phyloP scores from a whole-genome alignment of 2,113 vertebrate genomes.

The Equus przewalskii region DNA sequence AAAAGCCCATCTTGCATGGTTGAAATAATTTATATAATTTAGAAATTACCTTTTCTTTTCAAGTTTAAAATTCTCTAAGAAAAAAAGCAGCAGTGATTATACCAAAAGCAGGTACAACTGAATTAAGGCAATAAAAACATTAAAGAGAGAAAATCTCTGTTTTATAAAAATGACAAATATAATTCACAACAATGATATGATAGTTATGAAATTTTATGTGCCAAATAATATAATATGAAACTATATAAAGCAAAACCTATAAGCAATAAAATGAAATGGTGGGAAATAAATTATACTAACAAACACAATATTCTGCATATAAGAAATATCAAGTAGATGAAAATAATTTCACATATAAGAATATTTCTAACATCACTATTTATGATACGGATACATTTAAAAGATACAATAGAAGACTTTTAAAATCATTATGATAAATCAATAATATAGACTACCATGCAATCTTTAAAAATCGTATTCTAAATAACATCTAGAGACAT shows the following conservation, averaged over 20 bases:
- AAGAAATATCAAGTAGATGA: constrained; percentile 46
- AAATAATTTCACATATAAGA: constrained; percentile 51
- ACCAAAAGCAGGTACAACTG: constrained; percentile 44
- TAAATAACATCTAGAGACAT: constrained; percentile 27
- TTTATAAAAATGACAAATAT: constrained; percentile 67
- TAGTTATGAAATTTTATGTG: constrained; percentile 69
- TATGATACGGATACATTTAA: constrained; percentile 33
- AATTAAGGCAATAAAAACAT: constrained; percentile 39
- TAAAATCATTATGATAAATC: constrained; percentile 46
- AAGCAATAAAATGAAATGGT: constrained; percentile 61
- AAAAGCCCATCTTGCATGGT: constrained; percentile 16
- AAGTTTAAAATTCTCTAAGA: constrained; percentile 28
- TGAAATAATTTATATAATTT: constrained; percentile 64
- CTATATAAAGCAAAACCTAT: constrained; percentile 69
- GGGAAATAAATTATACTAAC: constrained; percentile 70
- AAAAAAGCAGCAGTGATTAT: neutral
- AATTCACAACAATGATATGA: constrained; percentile 28
- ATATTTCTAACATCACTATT: constrained; percentile 32
- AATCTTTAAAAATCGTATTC: constrained; percentile 39
- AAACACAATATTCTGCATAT: constrained; percentile 33
- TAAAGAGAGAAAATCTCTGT: neutral
- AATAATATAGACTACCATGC: neutral
- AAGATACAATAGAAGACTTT: neutral
- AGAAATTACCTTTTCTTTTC: constrained; percentile 29
- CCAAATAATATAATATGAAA: constrained; percentile 68